These are phyloP conservation scores for Anas platyrhynchos DNA, from an alignment of 2,113 vertebrate species.

Conservation along the genomic window DNA sequence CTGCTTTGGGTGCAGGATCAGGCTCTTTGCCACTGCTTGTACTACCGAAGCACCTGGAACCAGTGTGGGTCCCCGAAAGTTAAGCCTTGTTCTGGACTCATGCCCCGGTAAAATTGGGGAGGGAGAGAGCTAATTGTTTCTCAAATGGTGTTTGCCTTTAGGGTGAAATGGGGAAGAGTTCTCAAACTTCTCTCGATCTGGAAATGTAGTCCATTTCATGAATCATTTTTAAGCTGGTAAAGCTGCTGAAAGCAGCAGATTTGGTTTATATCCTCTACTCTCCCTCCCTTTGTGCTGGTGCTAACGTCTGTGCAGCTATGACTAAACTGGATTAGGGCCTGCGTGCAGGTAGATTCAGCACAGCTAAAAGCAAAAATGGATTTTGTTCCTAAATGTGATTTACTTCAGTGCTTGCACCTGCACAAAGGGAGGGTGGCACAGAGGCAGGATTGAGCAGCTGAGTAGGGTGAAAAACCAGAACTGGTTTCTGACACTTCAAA, in stretches of 20 bases:
- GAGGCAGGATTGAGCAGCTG: neutral
- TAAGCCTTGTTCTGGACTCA: neutral
- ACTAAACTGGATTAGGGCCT: neutral
- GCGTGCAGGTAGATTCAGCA: neutral
- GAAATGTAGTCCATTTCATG: neutral
- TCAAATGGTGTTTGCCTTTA: neutral
- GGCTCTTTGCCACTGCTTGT: neutral
- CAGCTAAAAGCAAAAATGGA: neutral
- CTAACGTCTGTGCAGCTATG: neutral
- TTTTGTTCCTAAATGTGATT: neutral
- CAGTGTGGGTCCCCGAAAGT: neutral
- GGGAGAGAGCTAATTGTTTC: neutral
- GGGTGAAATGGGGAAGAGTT: neutral
- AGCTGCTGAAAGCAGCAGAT: neutral
- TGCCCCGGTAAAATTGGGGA: neutral
- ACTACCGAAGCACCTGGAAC: neutral
- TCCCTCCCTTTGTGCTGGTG: neutral
- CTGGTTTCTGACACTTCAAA: neutral
- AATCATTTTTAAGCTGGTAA: neutral
- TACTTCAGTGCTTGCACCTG: neutral
- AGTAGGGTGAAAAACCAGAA: neutral
- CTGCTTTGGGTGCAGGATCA: neutral
- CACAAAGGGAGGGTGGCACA: accelerated
- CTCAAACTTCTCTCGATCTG: neutral
- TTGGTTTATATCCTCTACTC: neutral